phyloP scores from a whole-genome alignment of 64 coral and sea anemone genomes.

The Astreopora myriophthalma region DNA sequence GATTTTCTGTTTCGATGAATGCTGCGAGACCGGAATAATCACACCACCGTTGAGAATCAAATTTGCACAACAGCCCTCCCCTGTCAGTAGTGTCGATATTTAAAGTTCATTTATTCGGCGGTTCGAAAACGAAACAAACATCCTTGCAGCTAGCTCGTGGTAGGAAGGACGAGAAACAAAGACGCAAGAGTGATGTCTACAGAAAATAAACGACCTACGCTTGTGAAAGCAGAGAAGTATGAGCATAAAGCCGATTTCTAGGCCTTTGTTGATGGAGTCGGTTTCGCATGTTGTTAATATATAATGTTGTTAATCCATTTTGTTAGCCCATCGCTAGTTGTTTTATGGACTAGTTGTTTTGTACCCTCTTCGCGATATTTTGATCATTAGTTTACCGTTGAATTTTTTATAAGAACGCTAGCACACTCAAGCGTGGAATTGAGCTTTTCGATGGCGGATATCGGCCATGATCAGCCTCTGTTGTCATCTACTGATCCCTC shows the following conservation, averaged over 20 bases:
- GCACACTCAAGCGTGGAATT: background rate
- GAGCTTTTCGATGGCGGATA: background rate
- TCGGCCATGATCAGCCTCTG: background rate
- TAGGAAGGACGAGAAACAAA: background rate
- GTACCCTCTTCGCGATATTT: background rate
- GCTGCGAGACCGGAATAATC: background rate
- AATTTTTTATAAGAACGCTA: background rate
- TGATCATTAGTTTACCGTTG: background rate
- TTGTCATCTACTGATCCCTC: background rate
- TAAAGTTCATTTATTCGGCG: background rate
- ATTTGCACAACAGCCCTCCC: background rate
- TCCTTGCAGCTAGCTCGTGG: background rate
- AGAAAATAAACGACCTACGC: slow-evolving; percentile 6
- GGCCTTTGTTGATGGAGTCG: background rate
- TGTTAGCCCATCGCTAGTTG: background rate
- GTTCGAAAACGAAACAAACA: background rate
- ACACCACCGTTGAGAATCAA: background rate
- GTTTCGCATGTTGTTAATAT: background rate
- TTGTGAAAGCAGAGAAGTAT: slow-evolving; percentile 39
- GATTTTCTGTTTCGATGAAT: background rate
- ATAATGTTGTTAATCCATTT: background rate
- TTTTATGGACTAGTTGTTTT: background rate
- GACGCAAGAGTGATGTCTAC: background rate
- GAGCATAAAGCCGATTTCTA: background rate
- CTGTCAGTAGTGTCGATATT: background rate